phyloP scores from a whole-genome alignment of 2,113 vertebrate species.

The Sapayoa aenigma region DNA sequence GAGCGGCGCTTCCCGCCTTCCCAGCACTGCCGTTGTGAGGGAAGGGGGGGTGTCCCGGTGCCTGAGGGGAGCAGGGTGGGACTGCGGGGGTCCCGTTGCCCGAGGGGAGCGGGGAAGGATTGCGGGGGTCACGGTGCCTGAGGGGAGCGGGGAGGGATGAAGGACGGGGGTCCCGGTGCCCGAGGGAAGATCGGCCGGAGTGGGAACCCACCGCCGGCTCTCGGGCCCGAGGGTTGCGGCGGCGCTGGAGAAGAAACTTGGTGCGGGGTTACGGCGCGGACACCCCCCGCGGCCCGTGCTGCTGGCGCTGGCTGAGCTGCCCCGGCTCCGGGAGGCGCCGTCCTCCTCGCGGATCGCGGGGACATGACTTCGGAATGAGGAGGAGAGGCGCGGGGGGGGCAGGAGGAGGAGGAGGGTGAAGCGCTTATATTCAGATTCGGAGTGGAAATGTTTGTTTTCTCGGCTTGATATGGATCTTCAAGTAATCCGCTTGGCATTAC shows the following conservation, averaged over 20 bases:
- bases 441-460: constrained; percentile 52
- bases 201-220: not conserved
- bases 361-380: constrained; percentile 6
- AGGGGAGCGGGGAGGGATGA: not conserved
- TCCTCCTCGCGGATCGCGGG: not conserved
- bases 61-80: not conserved
- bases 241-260: not conserved
- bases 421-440: not conserved
- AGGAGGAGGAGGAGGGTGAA: not conserved
- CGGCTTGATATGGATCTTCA: constrained; percentile 11
- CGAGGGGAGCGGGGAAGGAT: not conserved
- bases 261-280: no score
- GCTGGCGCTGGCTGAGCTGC: not conserved
- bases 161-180: no score
- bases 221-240: not conserved
- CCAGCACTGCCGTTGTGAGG: not conserved
- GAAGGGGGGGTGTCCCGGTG: not conserved
- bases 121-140: not conserved
- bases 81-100: not conserved
- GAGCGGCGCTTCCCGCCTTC: not conserved
- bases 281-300: not conserved
- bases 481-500: constrained; percentile 59
- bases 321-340: not conserved
- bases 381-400: not conserved
- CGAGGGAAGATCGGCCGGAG: no score